These are phyloP conservation scores for Oreochromis niloticus DNA, from an alignment of 2,113 vertebrate genomes.

Conservation along the genomic window DNA sequence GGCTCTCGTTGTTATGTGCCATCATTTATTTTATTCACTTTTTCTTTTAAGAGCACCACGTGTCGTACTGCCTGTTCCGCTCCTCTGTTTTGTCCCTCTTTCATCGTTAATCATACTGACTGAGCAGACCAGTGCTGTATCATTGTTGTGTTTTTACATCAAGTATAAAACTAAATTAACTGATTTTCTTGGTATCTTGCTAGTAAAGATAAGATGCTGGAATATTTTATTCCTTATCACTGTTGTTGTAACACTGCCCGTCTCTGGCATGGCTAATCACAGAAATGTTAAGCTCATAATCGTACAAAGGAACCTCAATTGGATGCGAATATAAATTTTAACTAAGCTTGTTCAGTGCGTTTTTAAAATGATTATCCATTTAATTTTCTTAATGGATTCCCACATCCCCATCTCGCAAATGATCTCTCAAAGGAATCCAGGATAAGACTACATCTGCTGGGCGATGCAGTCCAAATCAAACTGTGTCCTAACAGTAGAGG, in stretches of 20 bases:
- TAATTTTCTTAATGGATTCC: slow-evolving; percentile 7
- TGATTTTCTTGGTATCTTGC: neutral
- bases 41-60: neutral
- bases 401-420: neutral
- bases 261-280: neutral
- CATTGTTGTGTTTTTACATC: neutral
- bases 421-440: neutral
- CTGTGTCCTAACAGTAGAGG: neutral
- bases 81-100: neutral
- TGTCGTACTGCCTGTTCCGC: neutral
- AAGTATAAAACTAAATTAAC: neutral
- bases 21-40: neutral
- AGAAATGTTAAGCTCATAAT: neutral
- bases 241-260: neutral
- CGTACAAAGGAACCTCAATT: neutral
- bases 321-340: neutral
- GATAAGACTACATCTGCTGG: neutral
- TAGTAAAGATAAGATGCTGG: neutral
- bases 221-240: neutral
- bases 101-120: neutral
- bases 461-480: neutral
- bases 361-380: slow-evolving; percentile 13
- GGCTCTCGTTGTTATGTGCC: neutral
- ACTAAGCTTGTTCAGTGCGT: neutral
- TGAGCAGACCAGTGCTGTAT: neutral